Base-by-base conservation (phyloP, 92 coral and sea anemone genomes). In the Montipora capitata region DNA sequence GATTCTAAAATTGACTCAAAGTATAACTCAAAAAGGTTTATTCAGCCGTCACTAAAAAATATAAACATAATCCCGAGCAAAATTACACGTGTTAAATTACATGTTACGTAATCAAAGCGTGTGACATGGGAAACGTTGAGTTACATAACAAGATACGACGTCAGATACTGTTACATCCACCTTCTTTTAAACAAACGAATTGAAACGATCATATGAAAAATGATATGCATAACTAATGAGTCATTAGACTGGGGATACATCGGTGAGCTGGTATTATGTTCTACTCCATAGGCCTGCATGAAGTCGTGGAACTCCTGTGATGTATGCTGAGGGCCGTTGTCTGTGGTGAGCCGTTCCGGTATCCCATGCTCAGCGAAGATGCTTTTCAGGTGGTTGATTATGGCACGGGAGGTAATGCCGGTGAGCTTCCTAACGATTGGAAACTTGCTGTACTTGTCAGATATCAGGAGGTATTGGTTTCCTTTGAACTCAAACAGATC, bases 331-430 rank as follows among this genome's bases (percentile, higher is more conserved):
- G 27, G 27, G 27, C 27, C 27, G 10, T 85, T 66, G 43, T 90
- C 94, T 18, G 79, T 85, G 13, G 64, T 42, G 2, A 90, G 80
- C 41, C 58, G 82, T 9, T 58, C 45, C 14, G 27, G 27, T 20
- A 20, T 20, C 27, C 27, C 27, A 20, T 20, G 27, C 27, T 20
- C 27, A 20, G 27, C 27, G 27, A 20, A 20, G 74, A 85, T 85
- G 89, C 93, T 20, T 20, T 20, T 20, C 27, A 20, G 27, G 27
- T 20, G 27, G 27, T 68, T 89, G 52, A 92, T 79, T 8, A 89
- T 77, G 38, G 91, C 90, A 44, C 59, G 15, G 3, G 95, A 92
- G 10, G 93, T 84, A 51, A 88, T 84, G 68, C 93, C 78, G 35
- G 87, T 88, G 15, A 92, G 82, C 59, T 72, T 84, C 38, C 87